Evolutionary conservation across 1,140 invertebrate species (phyloP).

Genomic region (Drosophila mojavensis): DNA sequence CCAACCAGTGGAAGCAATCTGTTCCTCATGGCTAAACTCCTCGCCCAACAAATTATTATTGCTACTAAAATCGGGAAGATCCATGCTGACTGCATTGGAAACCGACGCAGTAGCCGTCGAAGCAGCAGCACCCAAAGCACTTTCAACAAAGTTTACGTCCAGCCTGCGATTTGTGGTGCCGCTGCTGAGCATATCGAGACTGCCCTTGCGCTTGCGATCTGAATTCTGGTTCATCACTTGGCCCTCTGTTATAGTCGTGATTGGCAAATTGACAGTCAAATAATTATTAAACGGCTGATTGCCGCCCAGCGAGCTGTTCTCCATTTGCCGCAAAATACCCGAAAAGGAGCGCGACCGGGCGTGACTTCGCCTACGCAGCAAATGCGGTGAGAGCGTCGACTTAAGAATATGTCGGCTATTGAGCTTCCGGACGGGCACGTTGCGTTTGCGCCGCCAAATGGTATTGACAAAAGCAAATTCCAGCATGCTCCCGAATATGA

Average conservation of each 20-base stretch:
- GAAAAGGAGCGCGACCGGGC: slow-evolving; percentile 90
- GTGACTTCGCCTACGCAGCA: slow-evolving; percentile 88
- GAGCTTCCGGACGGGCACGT: slow-evolving; percentile 92
- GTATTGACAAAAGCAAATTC: slow-evolving; percentile 96
- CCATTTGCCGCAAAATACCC: slow-evolving; percentile 86
- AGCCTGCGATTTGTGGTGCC: slow-evolving; percentile 35
- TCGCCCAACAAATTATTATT: slow-evolving; percentile 48
- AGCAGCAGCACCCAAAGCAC: slow-evolving; percentile 29
- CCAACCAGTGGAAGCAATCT: slow-evolving; percentile 85
- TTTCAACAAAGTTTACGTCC: slow-evolving; percentile 65
- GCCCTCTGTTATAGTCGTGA: slow-evolving; percentile 71
- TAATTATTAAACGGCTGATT: slow-evolving; percentile 73
- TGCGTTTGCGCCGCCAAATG: slow-evolving; percentile 93
- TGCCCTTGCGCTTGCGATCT: neutral
- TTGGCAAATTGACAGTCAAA: slow-evolving; percentile 74
- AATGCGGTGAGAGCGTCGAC: slow-evolving; percentile 91
- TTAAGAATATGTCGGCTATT: slow-evolving; percentile 93
- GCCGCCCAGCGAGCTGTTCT: slow-evolving; percentile 77
- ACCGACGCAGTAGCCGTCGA: slow-evolving; percentile 1
- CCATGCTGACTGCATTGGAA: slow-evolving; percentile 13
- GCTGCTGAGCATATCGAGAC: slow-evolving; percentile 26
- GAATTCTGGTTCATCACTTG: slow-evolving; percentile 35
- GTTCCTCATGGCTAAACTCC: slow-evolving; percentile 27
- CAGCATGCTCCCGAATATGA: slow-evolving; percentile 93
- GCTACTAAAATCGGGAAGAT: slow-evolving; percentile 13